phyloP scores from a whole-genome alignment of 1,140 invertebrate species.

The Carposina sasakii region DNA sequence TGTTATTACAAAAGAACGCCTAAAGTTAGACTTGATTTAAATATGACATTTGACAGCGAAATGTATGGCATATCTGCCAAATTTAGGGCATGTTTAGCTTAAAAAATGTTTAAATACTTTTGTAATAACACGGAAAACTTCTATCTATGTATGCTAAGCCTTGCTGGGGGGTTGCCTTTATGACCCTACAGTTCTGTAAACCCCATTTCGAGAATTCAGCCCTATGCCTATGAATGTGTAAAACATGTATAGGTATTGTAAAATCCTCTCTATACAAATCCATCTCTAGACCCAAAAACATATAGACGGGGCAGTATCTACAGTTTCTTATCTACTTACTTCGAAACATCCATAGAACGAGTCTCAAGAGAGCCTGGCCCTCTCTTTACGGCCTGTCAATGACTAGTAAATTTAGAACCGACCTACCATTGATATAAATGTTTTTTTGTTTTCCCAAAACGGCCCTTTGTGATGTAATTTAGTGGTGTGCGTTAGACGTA shows the following conservation, averaged over 20 bases:
- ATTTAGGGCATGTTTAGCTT: too few relatives aligned
- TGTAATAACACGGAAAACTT: too few relatives aligned
- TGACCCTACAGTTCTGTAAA: too few relatives aligned
- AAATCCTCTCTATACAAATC: constrained; percentile 25
- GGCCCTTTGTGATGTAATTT: constrained; percentile 68
- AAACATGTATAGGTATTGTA: constrained; percentile 9
- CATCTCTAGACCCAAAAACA: constrained; percentile 8
- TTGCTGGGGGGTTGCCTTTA: too few relatives aligned
- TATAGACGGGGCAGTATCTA: constrained; percentile 35
- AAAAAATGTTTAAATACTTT: too few relatives aligned
- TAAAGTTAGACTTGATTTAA: too few relatives aligned
- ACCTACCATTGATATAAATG: constrained; percentile 70
- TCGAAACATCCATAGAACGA: constrained; percentile 49
- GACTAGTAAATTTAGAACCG: constrained; percentile 68
- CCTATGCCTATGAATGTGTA: too few relatives aligned
- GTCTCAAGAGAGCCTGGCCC: constrained; percentile 40
- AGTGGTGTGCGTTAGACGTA: constrained; percentile 37
- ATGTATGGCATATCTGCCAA: too few relatives aligned
- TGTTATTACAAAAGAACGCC: too few relatives aligned
- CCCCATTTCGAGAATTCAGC: too few relatives aligned
- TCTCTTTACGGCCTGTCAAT: constrained; percentile 69
- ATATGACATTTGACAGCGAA: too few relatives aligned
- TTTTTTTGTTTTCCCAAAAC: constrained; percentile 70
- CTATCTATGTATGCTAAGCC: too few relatives aligned
- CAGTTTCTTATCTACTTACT: constrained; percentile 59